Evolutionary conservation across 2,113 vertebrate species (phyloP), one percentile per base, ranked within the genome.

Genomic region (Loxodonta africana): DNA sequence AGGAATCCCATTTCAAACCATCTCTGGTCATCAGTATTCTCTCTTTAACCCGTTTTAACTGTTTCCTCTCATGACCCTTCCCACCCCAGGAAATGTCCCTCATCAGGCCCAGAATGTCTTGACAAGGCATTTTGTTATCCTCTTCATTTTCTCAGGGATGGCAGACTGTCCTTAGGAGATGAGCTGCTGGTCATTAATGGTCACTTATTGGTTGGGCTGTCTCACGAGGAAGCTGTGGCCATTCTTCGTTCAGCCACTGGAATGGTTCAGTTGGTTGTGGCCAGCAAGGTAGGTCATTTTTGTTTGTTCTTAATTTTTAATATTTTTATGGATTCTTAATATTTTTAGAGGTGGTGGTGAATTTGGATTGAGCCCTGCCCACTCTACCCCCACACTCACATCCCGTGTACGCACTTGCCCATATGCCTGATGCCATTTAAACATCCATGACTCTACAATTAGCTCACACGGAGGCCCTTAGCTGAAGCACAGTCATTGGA

Each of bases 151-250:
- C 85, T 28, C 98, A 99, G 99, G 98, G 99, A 99, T 1, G 99
- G 99, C 67, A 99, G 99, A 96, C 98, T 99, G 97, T 99, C 98
- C 62, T 98, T 98, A 0, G 99, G 99, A 0, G 99, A 99, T 0
- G 99, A 99, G 98, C 98, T 99, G 90, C 99, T 99, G 97, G 99
- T 99, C 99, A 99, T 99, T 97, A 99, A 99, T 37, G 99, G 99
- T 84, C 99, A 99, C 98, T 99, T 99, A 0, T 98, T 99, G 98
- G 99, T 99, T 65, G 99, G 99, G 41, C 99, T 99, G 1, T 99
- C 99, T 76, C 99, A 99, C 83, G 99, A 99, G 98, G 99, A 99
- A 18, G 99, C 99, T 0, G 99, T 99, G 74, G 98, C 98, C 44
- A 98, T 99, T 83, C 99, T 99, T 33, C 99, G 99, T 53, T 99